A percentile compares a stretch with the other conserved stretches of the same genome.
Evolutionary conservation across 2,113 vertebrate genomes (phyloP).

Genomic region (Suncus etruscus): DNA sequence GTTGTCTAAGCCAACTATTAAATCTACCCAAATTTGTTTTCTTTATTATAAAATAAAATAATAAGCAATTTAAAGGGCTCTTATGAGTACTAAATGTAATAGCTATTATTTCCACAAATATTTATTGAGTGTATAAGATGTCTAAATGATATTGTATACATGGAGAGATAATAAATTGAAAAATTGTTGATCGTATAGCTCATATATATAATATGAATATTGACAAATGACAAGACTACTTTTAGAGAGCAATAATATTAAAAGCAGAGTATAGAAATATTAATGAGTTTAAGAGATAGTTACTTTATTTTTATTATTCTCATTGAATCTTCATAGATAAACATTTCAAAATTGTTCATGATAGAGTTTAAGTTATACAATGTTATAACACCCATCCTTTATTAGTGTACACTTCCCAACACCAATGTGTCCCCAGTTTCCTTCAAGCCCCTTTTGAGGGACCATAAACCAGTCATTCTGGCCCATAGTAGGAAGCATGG

Average conservation of each 20-base stretch:
- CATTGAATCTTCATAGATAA: too few relatives aligned
- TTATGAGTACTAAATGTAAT: background rate
- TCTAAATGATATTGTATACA: background rate
- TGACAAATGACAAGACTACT: background rate
- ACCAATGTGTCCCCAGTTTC: too few relatives aligned
- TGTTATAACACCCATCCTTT: too few relatives aligned
- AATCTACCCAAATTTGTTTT: constrained; percentile 21
- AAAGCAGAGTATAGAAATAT: background rate
- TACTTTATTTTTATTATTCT: too few relatives aligned
- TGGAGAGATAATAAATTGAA: background rate
- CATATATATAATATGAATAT: background rate
- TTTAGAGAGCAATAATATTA: background rate
- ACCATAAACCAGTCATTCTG: too few relatives aligned
- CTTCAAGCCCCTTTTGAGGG: too few relatives aligned
- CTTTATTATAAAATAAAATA: constrained; percentile 40
- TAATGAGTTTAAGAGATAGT: too few relatives aligned
- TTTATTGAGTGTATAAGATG: background rate
- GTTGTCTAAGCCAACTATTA: constrained; percentile 1
- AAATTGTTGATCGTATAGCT: background rate
- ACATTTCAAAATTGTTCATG: too few relatives aligned
- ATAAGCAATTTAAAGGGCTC: background rate
- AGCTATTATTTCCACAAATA: constrained; percentile 5
- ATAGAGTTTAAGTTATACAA: too few relatives aligned
- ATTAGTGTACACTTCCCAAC: too few relatives aligned
- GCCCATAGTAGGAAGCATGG: too few relatives aligned